A percentile compares a stretch with the other conserved stretches of the same genome.
Conservation (phyloP, 2,113 vertebrate species). For the Neodontobutis hainanensis region DNA sequence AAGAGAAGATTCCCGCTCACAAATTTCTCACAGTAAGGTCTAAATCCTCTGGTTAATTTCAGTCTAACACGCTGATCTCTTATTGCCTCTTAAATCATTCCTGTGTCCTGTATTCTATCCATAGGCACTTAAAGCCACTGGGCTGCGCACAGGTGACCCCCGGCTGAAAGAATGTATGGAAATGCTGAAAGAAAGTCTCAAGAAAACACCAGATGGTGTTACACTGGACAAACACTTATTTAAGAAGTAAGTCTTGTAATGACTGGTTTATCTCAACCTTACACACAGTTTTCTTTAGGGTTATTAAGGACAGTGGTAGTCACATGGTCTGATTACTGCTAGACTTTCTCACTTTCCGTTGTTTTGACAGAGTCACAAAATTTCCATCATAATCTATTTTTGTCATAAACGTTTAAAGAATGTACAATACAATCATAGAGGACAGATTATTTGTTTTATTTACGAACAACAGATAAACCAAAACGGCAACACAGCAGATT, state of each 20-base stretch:
- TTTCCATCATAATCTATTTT: too few species aligned
- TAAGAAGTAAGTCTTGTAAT: constrained; percentile 86
- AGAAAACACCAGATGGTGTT: constrained; percentile 91
- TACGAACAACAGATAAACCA: too few species aligned
- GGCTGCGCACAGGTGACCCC: constrained; percentile 93
- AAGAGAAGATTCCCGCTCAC: constrained; percentile 73
- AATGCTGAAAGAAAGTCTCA: constrained; percentile 91
- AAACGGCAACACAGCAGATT: too few species aligned
- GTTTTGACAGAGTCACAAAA: too few species aligned
- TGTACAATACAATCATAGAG: too few species aligned
- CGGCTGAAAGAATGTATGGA: constrained; percentile 98
- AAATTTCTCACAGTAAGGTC: constrained; percentile 89
- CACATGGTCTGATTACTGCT: too few species aligned
- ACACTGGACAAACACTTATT: constrained; percentile 95
- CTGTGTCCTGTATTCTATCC: not conserved
- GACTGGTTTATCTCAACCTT: not conserved
- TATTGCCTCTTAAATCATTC: not conserved
- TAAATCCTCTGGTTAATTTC: not conserved
- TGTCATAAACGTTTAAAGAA: too few species aligned
- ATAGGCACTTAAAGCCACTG: constrained; percentile 95
- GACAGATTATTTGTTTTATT: too few species aligned
- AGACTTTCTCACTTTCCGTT: too few species aligned
- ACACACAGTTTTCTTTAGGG: too few species aligned
- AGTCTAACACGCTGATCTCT: not conserved
- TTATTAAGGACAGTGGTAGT: too few species aligned